phyloP scores from a whole-genome alignment of 2,113 vertebrate species.

The Copsychus sechellarum region DNA sequence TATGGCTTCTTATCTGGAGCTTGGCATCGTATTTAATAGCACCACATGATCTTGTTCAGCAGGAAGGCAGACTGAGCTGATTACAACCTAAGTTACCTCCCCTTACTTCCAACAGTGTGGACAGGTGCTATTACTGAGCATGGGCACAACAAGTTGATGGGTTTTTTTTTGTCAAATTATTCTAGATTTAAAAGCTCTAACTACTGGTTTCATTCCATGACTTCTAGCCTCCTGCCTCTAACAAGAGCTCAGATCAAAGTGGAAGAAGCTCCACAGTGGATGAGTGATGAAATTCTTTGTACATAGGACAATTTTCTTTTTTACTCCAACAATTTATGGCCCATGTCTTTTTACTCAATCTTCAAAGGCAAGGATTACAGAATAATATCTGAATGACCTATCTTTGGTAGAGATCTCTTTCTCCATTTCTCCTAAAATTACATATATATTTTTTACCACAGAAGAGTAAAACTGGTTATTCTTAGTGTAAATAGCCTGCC shows the following conservation, averaged over 20 bases:
- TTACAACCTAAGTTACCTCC: neutral
- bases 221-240: neutral
- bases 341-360: neutral
- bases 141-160: neutral
- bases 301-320: neutral
- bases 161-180: neutral
- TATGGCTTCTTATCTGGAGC: neutral
- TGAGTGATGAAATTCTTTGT: neutral
- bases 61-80: neutral
- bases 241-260: neutral
- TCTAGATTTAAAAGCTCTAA: neutral
- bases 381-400: neutral
- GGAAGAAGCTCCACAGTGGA: neutral
- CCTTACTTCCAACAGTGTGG: neutral
- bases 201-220: neutral
- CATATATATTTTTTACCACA: neutral
- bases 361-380: neutral
- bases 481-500: neutral
- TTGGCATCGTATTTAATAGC: neutral
- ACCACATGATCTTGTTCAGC: neutral
- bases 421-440: neutral
- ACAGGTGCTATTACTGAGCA: neutral
- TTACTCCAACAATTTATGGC: neutral
- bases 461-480: neutral
- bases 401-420: neutral